A percentile compares a stretch with the other conserved stretches of the same genome.
These are phyloP conservation scores for Aphrocallistes beatrix DNA, from an alignment of 37 sponge, comb jelly and placozoan genomes.

Conservation along the genomic window DNA sequence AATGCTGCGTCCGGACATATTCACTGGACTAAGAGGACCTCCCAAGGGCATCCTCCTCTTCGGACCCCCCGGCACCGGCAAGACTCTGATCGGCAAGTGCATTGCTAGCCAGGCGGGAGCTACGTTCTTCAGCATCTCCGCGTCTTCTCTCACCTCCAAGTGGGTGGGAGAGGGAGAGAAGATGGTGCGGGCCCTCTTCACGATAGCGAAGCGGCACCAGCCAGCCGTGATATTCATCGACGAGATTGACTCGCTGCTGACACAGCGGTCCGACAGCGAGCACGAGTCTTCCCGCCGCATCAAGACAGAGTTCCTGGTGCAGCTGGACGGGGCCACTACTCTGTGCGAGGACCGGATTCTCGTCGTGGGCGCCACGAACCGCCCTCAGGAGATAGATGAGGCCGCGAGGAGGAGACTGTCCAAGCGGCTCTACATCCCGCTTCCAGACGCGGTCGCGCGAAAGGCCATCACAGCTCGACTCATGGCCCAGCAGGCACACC, in stretches of 20 bases:
- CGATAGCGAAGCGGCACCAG: constrained; percentile 81
- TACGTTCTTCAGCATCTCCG: constrained; percentile 99
- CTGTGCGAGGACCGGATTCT: constrained; percentile 58
- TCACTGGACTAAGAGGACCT: constrained; percentile 93
- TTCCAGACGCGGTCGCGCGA: constrained; percentile 74
- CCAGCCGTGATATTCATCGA: constrained; percentile 99
- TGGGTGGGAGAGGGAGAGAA: constrained; percentile 99
- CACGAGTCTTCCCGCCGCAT: constrained; percentile 93
- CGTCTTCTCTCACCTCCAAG: constrained; percentile 96
- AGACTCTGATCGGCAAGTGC: constrained; percentile 97
- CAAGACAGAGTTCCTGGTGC: constrained; percentile 97
- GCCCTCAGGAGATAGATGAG: constrained; percentile 98
- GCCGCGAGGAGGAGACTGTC: constrained; percentile 87
- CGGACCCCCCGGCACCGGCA: constrained; percentile 98
- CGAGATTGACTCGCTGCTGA: constrained; percentile 94
- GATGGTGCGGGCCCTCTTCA: constrained; percentile 97
- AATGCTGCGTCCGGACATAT: constrained; percentile 96
- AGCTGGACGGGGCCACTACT: constrained; percentile 92
- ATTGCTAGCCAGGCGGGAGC: constrained; percentile 87
- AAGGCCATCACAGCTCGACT: constrained; percentile 61
- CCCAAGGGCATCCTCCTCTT: constrained; percentile 95
- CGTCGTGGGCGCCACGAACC: constrained; percentile 48
- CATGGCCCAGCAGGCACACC: constrained; percentile 49
- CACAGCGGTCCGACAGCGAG: constrained; percentile 84
- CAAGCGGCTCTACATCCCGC: constrained; percentile 94